Percentiles rank a stretch among this genome's conserved stretches.
Evolutionary conservation across 2,113 vertebrate species (phyloP).

Genomic region (Kryptolebias marmoratus): DNA sequence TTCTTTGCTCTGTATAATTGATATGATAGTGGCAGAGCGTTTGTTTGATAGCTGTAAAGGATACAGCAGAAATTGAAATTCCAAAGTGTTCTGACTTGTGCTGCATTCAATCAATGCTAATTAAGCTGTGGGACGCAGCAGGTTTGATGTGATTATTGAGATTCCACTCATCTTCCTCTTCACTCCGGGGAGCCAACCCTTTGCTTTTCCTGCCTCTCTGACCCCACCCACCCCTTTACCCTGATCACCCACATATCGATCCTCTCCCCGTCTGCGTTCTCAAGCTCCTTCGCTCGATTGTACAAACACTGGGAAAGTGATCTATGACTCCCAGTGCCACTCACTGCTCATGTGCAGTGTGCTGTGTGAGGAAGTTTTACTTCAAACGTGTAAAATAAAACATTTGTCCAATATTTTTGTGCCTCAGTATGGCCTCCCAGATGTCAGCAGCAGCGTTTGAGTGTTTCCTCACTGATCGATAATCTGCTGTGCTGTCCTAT

Average conservation of each 20-base stretch:
- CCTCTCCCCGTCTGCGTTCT: constrained; percentile 13
- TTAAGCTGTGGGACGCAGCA: constrained; percentile 65
- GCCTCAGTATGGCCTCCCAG: background rate
- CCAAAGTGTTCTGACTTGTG: constrained; percentile 27
- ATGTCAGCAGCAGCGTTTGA: constrained; percentile 9
- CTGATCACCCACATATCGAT: constrained; percentile 54
- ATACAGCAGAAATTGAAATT: constrained; percentile 21
- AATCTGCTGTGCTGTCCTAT: constrained; percentile 16
- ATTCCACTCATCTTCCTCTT: constrained; percentile 60
- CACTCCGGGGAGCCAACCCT: constrained; percentile 44
- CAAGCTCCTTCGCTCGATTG: constrained; percentile 12
- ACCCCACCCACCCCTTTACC: constrained; percentile 44
- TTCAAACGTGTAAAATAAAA: background rate
- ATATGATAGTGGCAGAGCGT: background rate
- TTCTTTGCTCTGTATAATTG: background rate
- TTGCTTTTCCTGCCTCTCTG: constrained; percentile 34
- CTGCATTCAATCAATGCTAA: constrained; percentile 73
- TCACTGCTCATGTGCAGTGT: constrained; percentile 2
- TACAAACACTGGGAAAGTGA: constrained; percentile 58
- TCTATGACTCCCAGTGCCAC: constrained; percentile 26
- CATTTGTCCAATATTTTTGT: background rate
- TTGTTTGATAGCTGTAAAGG: constrained; percentile 5
- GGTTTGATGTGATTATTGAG: constrained; percentile 78
- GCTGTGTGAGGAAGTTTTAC: background rate
- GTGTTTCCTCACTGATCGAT: constrained; percentile 33